Percentiles rank a stretch among this genome's conserved stretches.
Conservation (phyloP, 2,797 vertebrate species). For the Mus minutoides region DNA sequence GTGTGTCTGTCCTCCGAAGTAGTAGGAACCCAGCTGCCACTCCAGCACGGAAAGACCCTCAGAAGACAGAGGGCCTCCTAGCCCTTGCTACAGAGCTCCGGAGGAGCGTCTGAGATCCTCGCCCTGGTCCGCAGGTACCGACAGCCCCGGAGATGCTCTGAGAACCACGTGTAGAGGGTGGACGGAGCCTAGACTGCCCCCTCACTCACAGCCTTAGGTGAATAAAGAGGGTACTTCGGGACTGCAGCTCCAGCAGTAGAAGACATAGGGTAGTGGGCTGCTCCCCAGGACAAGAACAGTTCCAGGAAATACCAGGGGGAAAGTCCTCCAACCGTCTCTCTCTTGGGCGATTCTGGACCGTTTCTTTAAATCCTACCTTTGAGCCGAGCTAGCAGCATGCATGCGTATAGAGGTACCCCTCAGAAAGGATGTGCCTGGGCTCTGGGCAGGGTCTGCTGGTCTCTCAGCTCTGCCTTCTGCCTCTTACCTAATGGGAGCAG, state of each 20-base stretch:
- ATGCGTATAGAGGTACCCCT: not conserved
- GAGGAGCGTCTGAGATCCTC: not conserved
- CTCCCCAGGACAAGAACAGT: not conserved
- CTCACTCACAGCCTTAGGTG: not conserved
- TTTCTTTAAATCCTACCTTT: slow-evolving; percentile 9
- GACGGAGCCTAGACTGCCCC: too few relatives aligned
- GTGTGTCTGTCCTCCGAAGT: not conserved
- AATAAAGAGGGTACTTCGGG: not conserved
- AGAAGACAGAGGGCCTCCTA: not conserved
- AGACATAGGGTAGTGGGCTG: not conserved
- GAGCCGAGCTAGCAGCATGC: not conserved
- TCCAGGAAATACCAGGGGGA: not conserved
- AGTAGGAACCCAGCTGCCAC: not conserved
- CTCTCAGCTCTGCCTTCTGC: not conserved
- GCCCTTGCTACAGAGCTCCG: not conserved
- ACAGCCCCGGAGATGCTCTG: not conserved
- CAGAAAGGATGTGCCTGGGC: not conserved
- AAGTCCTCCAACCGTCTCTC: not conserved
- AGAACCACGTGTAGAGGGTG: not conserved
- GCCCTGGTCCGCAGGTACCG: slow-evolving; percentile 46
- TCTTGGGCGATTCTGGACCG: not conserved
- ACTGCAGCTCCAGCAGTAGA: not conserved
- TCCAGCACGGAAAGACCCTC: not conserved
- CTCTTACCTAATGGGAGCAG: not conserved
- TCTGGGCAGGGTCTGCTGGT: not conserved